These are phyloP conservation scores for Heliconius himera DNA, from an alignment of 1,140 invertebrate species.

Conservation along the genomic window DNA sequence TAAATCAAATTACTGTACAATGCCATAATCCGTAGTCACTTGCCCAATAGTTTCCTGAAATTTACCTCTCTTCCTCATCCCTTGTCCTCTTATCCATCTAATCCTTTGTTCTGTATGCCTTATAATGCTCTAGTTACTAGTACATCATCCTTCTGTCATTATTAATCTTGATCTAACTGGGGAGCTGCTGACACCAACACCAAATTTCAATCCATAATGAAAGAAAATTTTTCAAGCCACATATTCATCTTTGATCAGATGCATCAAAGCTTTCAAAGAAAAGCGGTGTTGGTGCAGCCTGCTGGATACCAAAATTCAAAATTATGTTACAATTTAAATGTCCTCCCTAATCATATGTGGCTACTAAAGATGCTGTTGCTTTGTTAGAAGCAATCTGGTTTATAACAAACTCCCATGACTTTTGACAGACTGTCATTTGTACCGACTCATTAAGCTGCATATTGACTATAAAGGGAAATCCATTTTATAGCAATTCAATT, in stretches of 20 bases:
- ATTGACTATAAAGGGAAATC: background rate
- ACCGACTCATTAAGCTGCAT: conserved; percentile 22
- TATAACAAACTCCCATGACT: conserved; percentile 7
- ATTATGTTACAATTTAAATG: background rate
- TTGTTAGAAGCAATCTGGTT: conserved; percentile 22
- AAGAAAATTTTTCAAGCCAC: background rate
- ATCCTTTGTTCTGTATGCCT: no score
- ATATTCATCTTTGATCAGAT: conserved; percentile 25
- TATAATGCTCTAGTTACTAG: no score
- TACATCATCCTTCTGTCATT: no score
- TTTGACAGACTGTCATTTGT: conserved; percentile 22
- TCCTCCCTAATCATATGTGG: conserved; percentile 8
- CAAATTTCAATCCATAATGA: background rate
- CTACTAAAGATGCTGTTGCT: conserved; percentile 17
- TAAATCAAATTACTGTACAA: no score
- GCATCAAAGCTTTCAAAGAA: conserved; percentile 21
- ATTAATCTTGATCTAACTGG: no score
- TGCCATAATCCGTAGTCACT: no score
- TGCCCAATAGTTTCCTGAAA: no score
- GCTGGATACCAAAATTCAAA: conserved; percentile 32
- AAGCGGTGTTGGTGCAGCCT: background rate
- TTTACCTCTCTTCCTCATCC: no score
- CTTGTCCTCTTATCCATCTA: background rate
- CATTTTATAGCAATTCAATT: no score
- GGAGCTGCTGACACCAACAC: background rate